Conservation (phyloP, 2,797 vertebrate species). For the Balearica regulorum region DNA sequence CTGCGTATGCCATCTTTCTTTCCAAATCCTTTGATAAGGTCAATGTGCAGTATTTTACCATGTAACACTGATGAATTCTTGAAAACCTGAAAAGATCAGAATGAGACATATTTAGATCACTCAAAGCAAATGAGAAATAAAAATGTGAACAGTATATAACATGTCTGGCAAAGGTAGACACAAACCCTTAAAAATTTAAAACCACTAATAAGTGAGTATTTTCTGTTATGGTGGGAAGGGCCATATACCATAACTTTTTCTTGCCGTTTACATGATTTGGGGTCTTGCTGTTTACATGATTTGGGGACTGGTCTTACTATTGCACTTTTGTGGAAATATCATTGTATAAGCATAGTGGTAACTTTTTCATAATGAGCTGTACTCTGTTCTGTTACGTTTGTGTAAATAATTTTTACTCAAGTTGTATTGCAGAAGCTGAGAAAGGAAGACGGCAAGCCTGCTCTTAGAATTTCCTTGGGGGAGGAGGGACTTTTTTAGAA, state of each 20-base stretch:
- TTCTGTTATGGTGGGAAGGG: neutral
- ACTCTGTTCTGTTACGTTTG: neutral
- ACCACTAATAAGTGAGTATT: neutral
- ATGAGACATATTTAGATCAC: neutral
- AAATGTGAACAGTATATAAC: neutral
- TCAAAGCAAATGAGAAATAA: neutral
- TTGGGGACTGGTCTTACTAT: neutral
- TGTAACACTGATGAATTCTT: neutral
- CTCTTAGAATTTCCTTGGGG: constrained; percentile 24
- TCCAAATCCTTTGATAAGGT: neutral
- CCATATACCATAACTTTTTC: neutral
- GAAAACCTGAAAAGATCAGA: neutral
- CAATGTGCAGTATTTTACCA: neutral
- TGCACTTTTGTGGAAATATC: neutral
- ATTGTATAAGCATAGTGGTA: neutral
- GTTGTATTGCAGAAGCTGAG: neutral
- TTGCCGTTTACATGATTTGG: neutral
- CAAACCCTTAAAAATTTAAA: neutral
- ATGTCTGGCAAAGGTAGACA: neutral
- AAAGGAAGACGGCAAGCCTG: neutral
- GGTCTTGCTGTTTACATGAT: neutral
- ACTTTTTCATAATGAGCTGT: neutral
- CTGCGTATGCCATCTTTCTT: neutral
- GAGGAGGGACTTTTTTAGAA: constrained; percentile 22
- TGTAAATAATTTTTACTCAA: constrained; percentile 3